These are phyloP conservation scores for Myotis findleyi DNA, from an alignment of 2,797 vertebrate genomes.

Conservation along the genomic window DNA sequence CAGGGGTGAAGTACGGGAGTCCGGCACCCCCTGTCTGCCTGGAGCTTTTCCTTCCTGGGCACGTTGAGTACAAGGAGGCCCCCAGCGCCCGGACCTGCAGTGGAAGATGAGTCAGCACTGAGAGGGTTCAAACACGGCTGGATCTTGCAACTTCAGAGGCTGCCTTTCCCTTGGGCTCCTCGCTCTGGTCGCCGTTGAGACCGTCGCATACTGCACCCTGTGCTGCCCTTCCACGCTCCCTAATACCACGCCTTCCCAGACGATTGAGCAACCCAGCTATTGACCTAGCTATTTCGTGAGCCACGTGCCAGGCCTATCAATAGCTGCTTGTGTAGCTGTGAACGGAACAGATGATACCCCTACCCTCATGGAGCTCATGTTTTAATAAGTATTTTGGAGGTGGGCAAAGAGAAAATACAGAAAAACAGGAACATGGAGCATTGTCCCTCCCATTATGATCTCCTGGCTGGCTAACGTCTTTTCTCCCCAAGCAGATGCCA, in stretches of 20 bases:
- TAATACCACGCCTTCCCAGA: neutral
- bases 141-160: neutral
- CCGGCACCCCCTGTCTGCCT: neutral
- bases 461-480: neutral
- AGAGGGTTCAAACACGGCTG: neutral
- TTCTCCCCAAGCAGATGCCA: neutral
- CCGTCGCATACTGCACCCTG: neutral
- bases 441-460: neutral
- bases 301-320: neutral
- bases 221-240: neutral
- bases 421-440: neutral
- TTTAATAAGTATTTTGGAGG: slow-evolving; percentile 35
- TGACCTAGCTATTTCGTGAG: no score
- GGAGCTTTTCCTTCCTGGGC: slow-evolving; percentile 10
- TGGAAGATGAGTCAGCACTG: neutral
- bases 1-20: neutral
- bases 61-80: neutral
- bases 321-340: neutral
- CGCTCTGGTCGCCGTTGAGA: neutral
- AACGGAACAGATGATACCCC: neutral
- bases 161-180: neutral
- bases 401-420: neutral
- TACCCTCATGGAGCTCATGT: neutral
- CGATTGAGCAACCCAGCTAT: neutral
- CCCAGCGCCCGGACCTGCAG: neutral